Evolutionary conservation across 2,888 invertebrate genomes (phyloP), one percentile per base, ranked within the genome.

Genomic region (Pachydiplax longipennis): DNA sequence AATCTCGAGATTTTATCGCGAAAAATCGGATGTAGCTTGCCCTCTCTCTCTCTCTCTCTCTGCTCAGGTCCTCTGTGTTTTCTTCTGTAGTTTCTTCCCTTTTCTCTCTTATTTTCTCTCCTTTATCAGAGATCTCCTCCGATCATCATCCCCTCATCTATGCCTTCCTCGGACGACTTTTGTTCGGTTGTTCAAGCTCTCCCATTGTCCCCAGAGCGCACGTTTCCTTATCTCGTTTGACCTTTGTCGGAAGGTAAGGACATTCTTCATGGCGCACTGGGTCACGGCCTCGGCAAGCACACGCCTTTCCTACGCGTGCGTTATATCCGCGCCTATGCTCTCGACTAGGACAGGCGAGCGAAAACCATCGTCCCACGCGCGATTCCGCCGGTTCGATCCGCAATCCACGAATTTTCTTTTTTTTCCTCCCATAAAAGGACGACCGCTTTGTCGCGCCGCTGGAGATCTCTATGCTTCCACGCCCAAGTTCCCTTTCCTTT

Each of bases 181-280:
- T 31, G 35, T 35, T 22, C 87, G 22, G 25, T 31, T 13, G 35
- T 35, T 22, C 87, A 10, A 18, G 10, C 81, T 61, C 58, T 61
- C 35, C 87, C 61, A 37, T 87, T 87, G 87, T 87, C 65, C 61
- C 35, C 53, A 58, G 83, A 35, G 35, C 65, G 58, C 61, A 5
- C 73, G 25, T 81, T 61, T 87, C 87, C 87, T 87, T 87, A 87
- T 87, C 87, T 87, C 37, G 61, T 65, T 37, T 61, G 31, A 25
- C 83, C 58, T 83, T 40, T 48, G 25, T 48, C 31, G n/a, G 58
- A 22, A 37, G 87, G 58, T 37, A 37, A 61, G 61, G 87, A 61
- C 58, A 61, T 87, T 37, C 25, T 61, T 61, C 61, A 87, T 22
- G 87, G 37, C 61, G 87, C 87, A 87, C 58, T 87, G 87, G 87